Conservation (phyloP, 2,797 vertebrate genomes). For the Adrianichthys oophorus region DNA sequence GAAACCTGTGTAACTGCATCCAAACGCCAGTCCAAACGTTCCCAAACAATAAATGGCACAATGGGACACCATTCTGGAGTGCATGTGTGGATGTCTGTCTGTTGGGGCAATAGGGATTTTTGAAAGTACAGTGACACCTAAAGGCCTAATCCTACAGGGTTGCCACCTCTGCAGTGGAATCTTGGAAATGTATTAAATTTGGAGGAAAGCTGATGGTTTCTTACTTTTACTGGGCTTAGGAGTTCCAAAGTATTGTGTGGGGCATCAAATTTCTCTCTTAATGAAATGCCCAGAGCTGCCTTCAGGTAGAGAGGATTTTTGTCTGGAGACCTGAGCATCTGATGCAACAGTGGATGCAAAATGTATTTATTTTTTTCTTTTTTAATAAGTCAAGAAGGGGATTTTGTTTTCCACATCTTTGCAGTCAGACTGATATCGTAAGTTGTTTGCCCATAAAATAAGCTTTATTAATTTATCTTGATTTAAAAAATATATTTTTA, state of each 20-base stretch:
- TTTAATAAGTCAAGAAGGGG: neutral
- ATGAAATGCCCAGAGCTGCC: slow-evolving; percentile 95
- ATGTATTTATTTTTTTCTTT: neutral
- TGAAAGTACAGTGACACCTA: slow-evolving; percentile 99
- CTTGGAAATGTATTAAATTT: slow-evolving; percentile 88
- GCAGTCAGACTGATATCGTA: slow-evolving; percentile 7
- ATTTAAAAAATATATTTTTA: no score
- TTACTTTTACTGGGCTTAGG: slow-evolving; percentile 92
- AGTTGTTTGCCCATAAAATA: neutral
- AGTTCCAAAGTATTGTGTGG: slow-evolving; percentile 89
- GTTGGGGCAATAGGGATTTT: slow-evolving; percentile 75
- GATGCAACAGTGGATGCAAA: slow-evolving; percentile 66
- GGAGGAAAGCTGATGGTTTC: slow-evolving; percentile 91
- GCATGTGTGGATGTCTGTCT: slow-evolving; percentile 35
- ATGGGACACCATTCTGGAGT: slow-evolving; percentile 74
- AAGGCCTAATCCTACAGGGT: slow-evolving; percentile 85
- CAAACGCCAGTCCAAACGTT: slow-evolving; percentile 55
- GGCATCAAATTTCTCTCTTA: slow-evolving; percentile 95
- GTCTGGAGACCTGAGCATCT: slow-evolving; percentile 85
- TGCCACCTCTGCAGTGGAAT: slow-evolving; percentile 70
- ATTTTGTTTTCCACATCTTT: neutral
- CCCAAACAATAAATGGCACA: slow-evolving; percentile 69
- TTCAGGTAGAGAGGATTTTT: slow-evolving; percentile 93
- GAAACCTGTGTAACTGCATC: slow-evolving; percentile 56
- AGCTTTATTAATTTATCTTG: no score